These are phyloP conservation scores for Acrocephalus arundinaceus DNA, from an alignment of 2,113 vertebrate species.

Conservation along the genomic window DNA sequence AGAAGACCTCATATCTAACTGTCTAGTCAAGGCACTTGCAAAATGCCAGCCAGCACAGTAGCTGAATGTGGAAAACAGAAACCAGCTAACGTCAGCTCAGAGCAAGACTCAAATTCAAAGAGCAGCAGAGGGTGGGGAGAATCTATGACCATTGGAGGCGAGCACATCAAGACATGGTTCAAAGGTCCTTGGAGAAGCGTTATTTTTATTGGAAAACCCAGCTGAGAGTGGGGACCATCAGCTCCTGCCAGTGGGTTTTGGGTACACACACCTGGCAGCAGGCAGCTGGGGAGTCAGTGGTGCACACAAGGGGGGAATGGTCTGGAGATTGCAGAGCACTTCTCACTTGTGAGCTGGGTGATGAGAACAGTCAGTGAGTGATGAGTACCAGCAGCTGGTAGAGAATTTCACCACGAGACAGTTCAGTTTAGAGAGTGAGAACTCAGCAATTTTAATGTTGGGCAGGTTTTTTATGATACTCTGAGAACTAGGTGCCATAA, in stretches of 20 bases:
- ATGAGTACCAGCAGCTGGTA: constrained; percentile 34
- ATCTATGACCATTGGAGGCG: fast-evolving
- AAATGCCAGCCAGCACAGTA: constrained; percentile 62
- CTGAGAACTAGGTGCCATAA: constrained; percentile 28
- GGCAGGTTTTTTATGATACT: neutral
- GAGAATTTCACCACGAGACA: neutral
- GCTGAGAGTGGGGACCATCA: neutral
- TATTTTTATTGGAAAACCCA: neutral
- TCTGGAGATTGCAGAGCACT: constrained; percentile 21
- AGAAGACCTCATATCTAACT: constrained; percentile 20
- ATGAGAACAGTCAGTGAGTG: neutral
- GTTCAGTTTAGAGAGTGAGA: neutral
- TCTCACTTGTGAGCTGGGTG: constrained; percentile 19
- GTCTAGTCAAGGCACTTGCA: constrained; percentile 36
- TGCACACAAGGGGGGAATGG: neutral
- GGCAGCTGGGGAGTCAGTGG: neutral
- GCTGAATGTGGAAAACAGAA: constrained; percentile 41
- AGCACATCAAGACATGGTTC: neutral
- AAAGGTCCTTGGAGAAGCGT: fast-evolving
- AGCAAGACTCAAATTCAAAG: neutral
- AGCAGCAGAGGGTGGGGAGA: neutral
- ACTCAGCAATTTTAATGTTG: constrained; percentile 39
- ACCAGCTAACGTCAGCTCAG: constrained; percentile 3
- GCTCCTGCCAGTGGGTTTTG: neutral
- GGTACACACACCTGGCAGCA: neutral